Evolutionary conservation across 2,888 invertebrate genomes (phyloP).

Genomic region (Sminthurinus aureus): DNA sequence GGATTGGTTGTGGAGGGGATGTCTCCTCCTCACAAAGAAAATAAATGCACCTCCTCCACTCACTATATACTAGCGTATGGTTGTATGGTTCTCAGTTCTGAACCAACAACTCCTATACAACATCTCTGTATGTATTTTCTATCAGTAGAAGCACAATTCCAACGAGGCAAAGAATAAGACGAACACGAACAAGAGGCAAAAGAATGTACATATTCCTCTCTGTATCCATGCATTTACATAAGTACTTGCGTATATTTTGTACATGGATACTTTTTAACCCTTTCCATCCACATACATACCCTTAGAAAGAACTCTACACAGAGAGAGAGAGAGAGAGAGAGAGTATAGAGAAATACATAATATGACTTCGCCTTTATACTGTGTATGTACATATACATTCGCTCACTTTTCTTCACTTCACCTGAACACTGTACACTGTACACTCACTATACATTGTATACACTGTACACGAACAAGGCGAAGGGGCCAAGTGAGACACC

Average conservation of each 20-base stretch:
- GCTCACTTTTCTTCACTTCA: neutral
- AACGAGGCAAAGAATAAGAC: too few relatives aligned
- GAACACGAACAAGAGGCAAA: too few relatives aligned
- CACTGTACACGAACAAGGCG: neutral
- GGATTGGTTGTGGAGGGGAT: neutral
- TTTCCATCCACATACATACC: neutral
- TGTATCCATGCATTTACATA: too few relatives aligned
- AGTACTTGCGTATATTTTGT: too few relatives aligned
- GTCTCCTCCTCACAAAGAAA: constrained; percentile 30
- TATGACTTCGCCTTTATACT: neutral
- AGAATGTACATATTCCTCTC: too few relatives aligned
- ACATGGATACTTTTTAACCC: neutral
- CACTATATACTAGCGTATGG: constrained; percentile 5
- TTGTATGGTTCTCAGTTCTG: too few relatives aligned
- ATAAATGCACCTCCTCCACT: constrained; percentile 26
- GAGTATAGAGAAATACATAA: neutral
- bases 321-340: neutral
- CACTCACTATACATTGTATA: neutral
- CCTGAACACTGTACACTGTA: neutral
- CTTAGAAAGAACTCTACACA: neutral
- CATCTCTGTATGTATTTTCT: too few relatives aligned
- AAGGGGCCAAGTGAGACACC: neutral
- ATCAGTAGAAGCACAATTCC: too few relatives aligned
- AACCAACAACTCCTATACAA: too few relatives aligned
- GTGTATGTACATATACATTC: neutral